A percentile compares a stretch with the other conserved stretches of the same genome.
Evolutionary conservation across 1,140 invertebrate genomes (phyloP).

Genomic region (Rhopalosiphum padi): DNA sequence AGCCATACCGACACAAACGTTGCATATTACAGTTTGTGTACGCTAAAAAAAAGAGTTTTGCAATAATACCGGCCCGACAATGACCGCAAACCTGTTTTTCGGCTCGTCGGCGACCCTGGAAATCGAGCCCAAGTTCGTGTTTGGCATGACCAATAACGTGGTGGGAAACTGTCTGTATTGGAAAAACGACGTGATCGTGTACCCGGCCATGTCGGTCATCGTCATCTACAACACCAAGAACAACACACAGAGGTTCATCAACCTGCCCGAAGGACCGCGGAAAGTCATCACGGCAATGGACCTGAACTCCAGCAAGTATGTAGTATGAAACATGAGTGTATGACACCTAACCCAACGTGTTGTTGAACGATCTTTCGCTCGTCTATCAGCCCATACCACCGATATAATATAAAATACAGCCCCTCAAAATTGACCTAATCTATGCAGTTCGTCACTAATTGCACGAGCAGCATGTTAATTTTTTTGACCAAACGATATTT

Average conservation of each 20-base stretch:
- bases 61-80: neutral
- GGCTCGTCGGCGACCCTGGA: constrained; percentile 61
- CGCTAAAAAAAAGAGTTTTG: neutral
- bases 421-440: no score
- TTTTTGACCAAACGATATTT: no score
- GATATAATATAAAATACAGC: no score
- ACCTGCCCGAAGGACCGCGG: constrained; percentile 64
- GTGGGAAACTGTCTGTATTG: constrained; percentile 72
- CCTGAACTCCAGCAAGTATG: constrained; percentile 72
- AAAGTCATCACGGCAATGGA: constrained; percentile 67
- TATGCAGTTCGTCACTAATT: no score
- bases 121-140: constrained; percentile 66
- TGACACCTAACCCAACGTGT: no score
- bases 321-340: no score
- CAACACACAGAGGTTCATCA: constrained; percentile 64
- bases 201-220: constrained; percentile 73
- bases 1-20: neutral
- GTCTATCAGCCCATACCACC: no score
- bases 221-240: constrained; percentile 70
- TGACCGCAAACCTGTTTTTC: neutral
- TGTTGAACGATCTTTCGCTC: no score
- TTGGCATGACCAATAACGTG: constrained; percentile 69
- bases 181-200: constrained; percentile 73
- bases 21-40: neutral
- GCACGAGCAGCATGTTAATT: no score